Base-by-base conservation (phyloP, 2,888 invertebrate genomes). In the Hanleya hanleyi region DNA sequence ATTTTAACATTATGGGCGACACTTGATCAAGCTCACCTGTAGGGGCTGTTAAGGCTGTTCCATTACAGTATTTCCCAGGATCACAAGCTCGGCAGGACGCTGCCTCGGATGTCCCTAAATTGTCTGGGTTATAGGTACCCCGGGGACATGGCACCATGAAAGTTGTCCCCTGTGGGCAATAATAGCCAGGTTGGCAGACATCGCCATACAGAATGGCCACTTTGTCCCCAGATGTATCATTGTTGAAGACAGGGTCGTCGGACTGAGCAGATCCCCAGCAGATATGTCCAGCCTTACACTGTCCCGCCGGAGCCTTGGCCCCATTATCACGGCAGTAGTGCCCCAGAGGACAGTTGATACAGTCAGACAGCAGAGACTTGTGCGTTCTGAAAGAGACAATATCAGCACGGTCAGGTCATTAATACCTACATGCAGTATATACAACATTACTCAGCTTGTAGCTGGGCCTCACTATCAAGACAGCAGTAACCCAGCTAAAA, bases 261-360 rank as follows among this genome's bases (percentile, higher is more conserved):
- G 79, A 79, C 2, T 84, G 73, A 15, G 88, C 88, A 6, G 76
- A 77, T 0, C 79, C 79, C 51, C 81, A 89, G 75, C 89, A 89
- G 66, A 89, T 88, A 74, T 89, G 89, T 0, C 89, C 89, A 1
- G 86, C 87, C 61, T 83, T 84, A 77, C 89, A 89, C 26, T 76
- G 70, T 18, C 89, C 89, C 0, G 86, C 80, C 0, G 88, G 86
- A 9, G 77, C 82, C 0, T 74, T 81, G 4, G 86, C 80, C 0
- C 88, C 89, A 15, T 85, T 71, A 69, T 87, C 83, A 67, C 82
- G 80, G 62, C 89, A 89, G 82, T 87, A 89, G 66, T 82, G 84
- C 0, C 89, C 89, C 0, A 83, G 57, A 6, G 88, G 88, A 75
- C 89, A 89, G 69, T 75, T 78, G 0, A 79, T 77, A 69, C 89